phyloP scores from a whole-genome alignment of 2,888 invertebrate species.

The Proisotoma minuta region DNA sequence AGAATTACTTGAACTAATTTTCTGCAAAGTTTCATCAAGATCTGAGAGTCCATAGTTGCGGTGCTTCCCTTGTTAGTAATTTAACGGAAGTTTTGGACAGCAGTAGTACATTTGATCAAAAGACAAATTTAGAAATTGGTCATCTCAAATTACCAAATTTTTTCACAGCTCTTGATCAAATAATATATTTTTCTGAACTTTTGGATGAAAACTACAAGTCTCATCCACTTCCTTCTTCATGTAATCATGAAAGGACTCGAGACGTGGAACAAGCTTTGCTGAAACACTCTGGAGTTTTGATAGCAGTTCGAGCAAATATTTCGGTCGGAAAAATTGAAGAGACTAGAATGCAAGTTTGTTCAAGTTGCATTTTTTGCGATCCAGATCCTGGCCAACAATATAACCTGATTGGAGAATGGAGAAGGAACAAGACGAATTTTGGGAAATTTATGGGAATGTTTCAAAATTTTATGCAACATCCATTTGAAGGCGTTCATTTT shows the following conservation, averaged over 20 bases:
- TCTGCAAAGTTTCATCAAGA: background rate
- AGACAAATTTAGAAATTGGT: constrained; percentile 10
- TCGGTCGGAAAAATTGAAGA: constrained; percentile 18
- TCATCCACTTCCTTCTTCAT: background rate
- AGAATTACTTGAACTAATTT: background rate
- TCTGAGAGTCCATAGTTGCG: background rate
- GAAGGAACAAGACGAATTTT: constrained; percentile 38
- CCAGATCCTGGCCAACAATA: constrained; percentile 18
- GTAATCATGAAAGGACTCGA: background rate
- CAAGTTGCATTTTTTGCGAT: constrained; percentile 36
- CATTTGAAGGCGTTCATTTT: constrained; percentile 30
- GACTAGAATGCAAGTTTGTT: constrained; percentile 30
- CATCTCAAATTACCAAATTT: constrained; percentile 32
- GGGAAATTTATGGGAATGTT: constrained; percentile 34
- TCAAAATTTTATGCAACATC: constrained; percentile 16
- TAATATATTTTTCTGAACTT: constrained; percentile 27
- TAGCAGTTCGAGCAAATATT: constrained; percentile 28
- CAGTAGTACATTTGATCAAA: background rate
- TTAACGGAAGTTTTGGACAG: too few species aligned
- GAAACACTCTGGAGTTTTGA: constrained; percentile 31
- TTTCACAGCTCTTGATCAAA: constrained; percentile 31
- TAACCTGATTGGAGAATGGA: constrained; percentile 34
- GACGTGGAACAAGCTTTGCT: constrained; percentile 22
- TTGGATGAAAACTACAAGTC: background rate
- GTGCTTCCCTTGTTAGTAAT: too few species aligned